Base-by-base conservation (phyloP, 2,888 invertebrate species). In the Pterostichus niger region DNA sequence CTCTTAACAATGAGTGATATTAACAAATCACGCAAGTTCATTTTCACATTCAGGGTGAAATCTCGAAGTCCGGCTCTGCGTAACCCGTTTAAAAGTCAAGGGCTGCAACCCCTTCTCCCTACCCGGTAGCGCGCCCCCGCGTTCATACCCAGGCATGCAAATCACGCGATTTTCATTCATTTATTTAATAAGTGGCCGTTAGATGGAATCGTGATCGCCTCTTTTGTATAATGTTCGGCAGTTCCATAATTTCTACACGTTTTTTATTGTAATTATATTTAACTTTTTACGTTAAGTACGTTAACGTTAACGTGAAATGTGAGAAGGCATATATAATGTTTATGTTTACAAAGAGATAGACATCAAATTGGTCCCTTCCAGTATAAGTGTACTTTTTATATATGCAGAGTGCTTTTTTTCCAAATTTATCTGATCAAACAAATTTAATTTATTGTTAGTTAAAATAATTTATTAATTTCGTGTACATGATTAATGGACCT, bases 121-220 rank as follows among this genome's bases (percentile, higher is more conserved):
- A 40, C 7, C 40, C 40, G 40, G 40, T 40, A 40, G 24, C 24
- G 4, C 61, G 11, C 33, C 61, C 61, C 11, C 24, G 11, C 24
- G 61, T 6, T 61, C 61, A 15, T 15, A 54, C 11, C 35, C 56
- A 17, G 17, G 81, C 81, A 81, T 81, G 81, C 81, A 56, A 81
- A 81, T 81, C 56, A 46, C 71, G 44, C 71, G 73, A 81, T 73
- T 73, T 81, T 71, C 81, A 40, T 31, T 44, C 59, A 81, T 81
- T 81, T 81, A 73, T 81, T 81, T 81, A 81, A 81, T 81, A 81
- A 81, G 71, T 73, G 56, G 40, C 59, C 56, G 40, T 81, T 81
- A 73, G 73, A 73, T 73, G 81, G 73, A 81, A 71, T 81, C 81
- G 81, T 81, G 81, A 44, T 64, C 64, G 79, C 31, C 33, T 24